Evolutionary conservation across 2,797 vertebrate genomes (phyloP).

Genomic region (Telmatherina bonti): DNA sequence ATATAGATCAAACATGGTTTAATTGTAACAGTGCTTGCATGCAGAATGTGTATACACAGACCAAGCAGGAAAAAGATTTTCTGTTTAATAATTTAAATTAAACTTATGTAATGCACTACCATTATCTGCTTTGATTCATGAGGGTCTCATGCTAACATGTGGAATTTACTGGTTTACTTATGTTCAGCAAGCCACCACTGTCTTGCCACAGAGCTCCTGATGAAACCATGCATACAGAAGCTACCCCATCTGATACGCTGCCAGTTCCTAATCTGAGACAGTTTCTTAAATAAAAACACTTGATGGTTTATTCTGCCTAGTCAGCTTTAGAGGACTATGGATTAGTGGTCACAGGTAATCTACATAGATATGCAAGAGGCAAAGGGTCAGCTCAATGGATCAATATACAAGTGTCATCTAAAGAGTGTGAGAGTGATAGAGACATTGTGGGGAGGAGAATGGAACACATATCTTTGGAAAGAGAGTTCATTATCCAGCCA

Average conservation of each 20-base stretch:
- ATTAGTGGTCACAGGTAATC: no score
- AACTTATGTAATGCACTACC: neutral
- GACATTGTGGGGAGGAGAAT: constrained; percentile 4
- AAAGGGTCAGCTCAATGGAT: constrained; percentile 47
- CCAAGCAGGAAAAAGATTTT: neutral
- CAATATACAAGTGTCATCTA: constrained; percentile 18
- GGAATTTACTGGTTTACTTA: neutral
- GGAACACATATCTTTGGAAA: neutral
- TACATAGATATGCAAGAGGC: constrained; percentile 25
- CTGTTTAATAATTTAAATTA: no score
- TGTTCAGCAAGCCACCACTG: neutral
- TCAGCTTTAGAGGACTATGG: no score
- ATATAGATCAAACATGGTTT: neutral
- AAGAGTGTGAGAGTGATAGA: constrained; percentile 5
- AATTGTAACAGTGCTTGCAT: no score
- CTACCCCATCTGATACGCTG: no score
- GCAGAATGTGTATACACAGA: neutral
- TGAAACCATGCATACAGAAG: neutral
- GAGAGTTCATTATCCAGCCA: constrained; percentile 15
- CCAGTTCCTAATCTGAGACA: neutral
- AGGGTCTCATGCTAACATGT: neutral
- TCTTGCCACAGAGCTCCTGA: neutral
- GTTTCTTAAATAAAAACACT: neutral
- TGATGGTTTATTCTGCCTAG: neutral
- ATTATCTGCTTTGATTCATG: neutral